Evolutionary conservation across 1,140 invertebrate genomes (phyloP), one percentile per base, ranked within the genome.

Genomic region (Oedothorax gibbosus): DNA sequence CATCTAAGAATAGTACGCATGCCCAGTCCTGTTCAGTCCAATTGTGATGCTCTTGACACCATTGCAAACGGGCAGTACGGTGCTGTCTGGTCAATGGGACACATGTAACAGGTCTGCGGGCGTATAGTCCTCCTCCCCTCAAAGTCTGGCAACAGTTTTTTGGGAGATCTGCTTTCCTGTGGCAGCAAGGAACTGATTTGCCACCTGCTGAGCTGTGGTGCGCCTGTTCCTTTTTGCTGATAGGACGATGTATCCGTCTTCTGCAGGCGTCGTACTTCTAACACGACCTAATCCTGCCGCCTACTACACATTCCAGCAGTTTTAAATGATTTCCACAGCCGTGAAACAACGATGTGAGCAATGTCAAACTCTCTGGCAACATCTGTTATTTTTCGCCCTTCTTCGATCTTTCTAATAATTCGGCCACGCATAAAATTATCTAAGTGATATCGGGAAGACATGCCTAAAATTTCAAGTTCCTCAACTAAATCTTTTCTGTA

Each of bases 351-450:
- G 3, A n/a, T 75, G 51, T 75, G 8, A 20, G 8, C 20, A 54
- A 75, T 75, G 7, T 54, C n/a, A 54, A 56, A 56, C 54, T 75
- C 51, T 35, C 12, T 75, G 5, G 72, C n/a, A 56, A 75, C 72
- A 75, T 75, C 72, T 75, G 8, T 75, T 56, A 57, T 75, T 57
- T 56, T 69, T 69, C 35, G 66, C 72, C 51, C 12, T 56, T 75
- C 72, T 75, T 75, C 72, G n/a, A 54, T 75, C 72, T 75, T 75
- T 56, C 35, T n/a, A n/a, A n/a, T n/a, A n/a, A n/a, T n/a, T n/a
- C n/a, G n/a, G n/a, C n/a, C n/a, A n/a, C n/a, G n/a, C 68, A 71
- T 71, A 10, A 35, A 71, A 51, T 71, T 18, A 71, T 71, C 21
- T 49, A 71, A 71, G 50, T 71, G 68, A 71, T 71, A 49, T 71